Evolutionary conservation across 2,797 vertebrate species (phyloP), one percentile per base, ranked within the genome.

Genomic region (Pseudochirops corinnae): DNA sequence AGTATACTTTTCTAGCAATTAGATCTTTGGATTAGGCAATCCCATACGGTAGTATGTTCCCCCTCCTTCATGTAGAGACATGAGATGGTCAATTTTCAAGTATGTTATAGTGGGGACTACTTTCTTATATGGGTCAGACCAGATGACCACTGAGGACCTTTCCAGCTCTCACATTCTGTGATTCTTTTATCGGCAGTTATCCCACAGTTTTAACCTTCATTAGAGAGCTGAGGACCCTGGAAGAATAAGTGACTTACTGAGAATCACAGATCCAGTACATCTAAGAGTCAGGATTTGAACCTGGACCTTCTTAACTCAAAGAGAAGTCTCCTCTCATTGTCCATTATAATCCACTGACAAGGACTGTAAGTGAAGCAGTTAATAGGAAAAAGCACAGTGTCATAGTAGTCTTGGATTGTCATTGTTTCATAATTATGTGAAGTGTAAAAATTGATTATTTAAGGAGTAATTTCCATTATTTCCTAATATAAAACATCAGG

Each of bases 381-480:
- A 58, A 26, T 29, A 26, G 90, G 29, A 58, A 56, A 24, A 0
- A 0, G 33, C 91, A 82, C 26, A 0, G 0, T n/a, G n/a, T 58
- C 91, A n/a, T 92, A 67, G 93, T 29, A 1, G 0, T 0, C 31
- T 0, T 5, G 50, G 93, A 16, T 53, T 82, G 55, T 56, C 92
- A 24, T 56, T 62, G 56, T 94, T 94, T 74, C 52, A 9, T 62
- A 95, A 96, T 93, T 95, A 91, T 16, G n/a, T 56, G 91, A 96
- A 93, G 90, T 92, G 56, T 95, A 96, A 96, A 95, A 93, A 92
- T 94, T 52, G 93, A 97, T 97, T 95, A 94, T 96, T 94, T 33
- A 94, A 94, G 96, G 94, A 50, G 57, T 92, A 95, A 96, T 97
- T 93, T 56, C 92, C 95, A 92, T 97, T 95, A 96, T 97, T 97